Base-by-base conservation (phyloP, 2,888 invertebrate species). In the Oligia strigilis region DNA sequence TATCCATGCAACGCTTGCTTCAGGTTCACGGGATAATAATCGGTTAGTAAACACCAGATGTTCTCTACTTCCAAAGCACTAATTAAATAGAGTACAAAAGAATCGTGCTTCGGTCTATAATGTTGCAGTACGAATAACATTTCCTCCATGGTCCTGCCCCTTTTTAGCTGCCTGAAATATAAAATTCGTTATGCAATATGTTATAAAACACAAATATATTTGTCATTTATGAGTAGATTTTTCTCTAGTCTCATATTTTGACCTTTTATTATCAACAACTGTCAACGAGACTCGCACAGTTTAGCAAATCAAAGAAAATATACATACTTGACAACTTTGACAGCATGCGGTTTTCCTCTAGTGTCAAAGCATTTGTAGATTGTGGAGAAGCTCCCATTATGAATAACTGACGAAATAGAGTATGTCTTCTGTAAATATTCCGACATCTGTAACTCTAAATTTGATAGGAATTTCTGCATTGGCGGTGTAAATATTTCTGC, bases 1-100 rank as follows among this genome's bases (percentile, higher is more conserved):
- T 81, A 84, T 29, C 83, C 84, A 2, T 43, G 1, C 58, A 95
- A 77, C 0, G 87, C 92, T 84, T 93, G 75, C 13, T 76, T 43
- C 72, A 96, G 88, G 72, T 92, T 95, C 70, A 80, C 90, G 1
- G 95, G 93, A 83, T 92, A 96, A 81, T 92, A 95, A 19, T 95
- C 94, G 83, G 93, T 93, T 29, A 96, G 66, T 19, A 91, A 92
- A 85, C 94, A 95, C 91, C 92, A 93, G 0, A 79, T 74, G 23
- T 81, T 79, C 0, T 75, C 75, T 2, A 92, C 19, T 23, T 55
- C 40, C 72, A 95, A 94, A n/a, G 87, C 85, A 23, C 87, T 81
- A 0, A 92, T 79, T 23, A 94, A 75, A 70, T 84, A 83, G 0
- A 94, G 84, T 55, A 90, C 90, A 52, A 87, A 86, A 55, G 90